Evolutionary conservation across 2,113 vertebrate species (phyloP).

Genomic region (Oriolus oriolus): DNA sequence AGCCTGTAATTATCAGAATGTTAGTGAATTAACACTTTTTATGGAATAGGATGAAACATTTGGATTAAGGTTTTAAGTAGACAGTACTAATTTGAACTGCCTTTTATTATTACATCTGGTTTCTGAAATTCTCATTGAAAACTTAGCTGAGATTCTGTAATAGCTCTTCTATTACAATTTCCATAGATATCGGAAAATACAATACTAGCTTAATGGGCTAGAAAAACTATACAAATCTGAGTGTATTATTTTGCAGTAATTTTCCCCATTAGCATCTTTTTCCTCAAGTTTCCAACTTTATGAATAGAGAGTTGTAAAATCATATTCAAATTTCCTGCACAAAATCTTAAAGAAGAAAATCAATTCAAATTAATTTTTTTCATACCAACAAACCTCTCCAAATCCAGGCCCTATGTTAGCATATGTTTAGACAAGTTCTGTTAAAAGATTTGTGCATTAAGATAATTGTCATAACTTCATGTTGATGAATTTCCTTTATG

Average conservation of each 20-base stretch:
- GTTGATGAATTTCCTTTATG: neutral
- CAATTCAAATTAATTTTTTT: neutral
- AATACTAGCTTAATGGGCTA: neutral
- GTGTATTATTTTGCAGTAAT: neutral
- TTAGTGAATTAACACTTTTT: neutral
- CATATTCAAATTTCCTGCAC: neutral
- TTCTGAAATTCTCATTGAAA: neutral
- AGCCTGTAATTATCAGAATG: neutral
- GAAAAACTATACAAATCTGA: neutral
- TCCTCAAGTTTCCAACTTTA: neutral
- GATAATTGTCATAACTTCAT: neutral
- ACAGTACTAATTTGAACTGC: neutral
- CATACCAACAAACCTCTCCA: neutral
- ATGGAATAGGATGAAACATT: neutral
- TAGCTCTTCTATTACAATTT: neutral
- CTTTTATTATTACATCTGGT: neutral
- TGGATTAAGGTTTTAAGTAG: neutral
- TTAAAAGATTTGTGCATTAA: neutral
- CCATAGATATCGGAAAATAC: neutral
- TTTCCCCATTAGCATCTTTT: neutral
- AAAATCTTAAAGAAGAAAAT: neutral
- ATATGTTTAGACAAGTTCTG: neutral
- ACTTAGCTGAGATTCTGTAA: neutral
- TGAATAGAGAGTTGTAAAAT: neutral
- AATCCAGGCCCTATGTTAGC: neutral